Conservation (phyloP, 1,140 invertebrate species). For the Zaprionus africanus region DNA sequence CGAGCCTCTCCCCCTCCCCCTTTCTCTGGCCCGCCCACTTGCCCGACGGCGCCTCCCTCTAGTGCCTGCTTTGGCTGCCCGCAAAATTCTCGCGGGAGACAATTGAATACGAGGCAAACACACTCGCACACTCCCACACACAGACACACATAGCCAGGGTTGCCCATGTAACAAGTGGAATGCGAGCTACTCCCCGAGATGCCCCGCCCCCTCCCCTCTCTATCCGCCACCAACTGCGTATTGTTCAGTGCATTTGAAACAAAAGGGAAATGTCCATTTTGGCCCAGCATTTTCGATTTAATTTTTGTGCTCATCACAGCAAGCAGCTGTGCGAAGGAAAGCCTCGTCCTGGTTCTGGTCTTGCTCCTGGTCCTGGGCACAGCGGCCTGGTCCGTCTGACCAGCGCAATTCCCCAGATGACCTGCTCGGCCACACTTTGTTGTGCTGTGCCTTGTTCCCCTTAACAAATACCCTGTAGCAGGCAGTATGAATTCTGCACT, state of each 20-base stretch:
- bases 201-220: not conserved
- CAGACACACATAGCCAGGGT: not conserved
- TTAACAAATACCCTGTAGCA: not conserved
- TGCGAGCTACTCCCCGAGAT: conserved; percentile 5
- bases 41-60: not conserved
- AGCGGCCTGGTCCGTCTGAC: conserved; percentile 41
- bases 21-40: not conserved
- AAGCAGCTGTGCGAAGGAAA: conserved; percentile 52
- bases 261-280: conserved; percentile 75
- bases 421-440: conserved; percentile 29
- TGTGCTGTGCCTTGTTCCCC: conserved; percentile 11
- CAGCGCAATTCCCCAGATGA: conserved; percentile 56
- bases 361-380: not conserved
- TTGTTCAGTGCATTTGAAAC: conserved; percentile 48
- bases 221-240: not conserved
- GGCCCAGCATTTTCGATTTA: conserved; percentile 75
- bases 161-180: conserved; percentile 57
- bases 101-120: conserved; percentile 69
- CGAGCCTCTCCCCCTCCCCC: conserved; percentile 26
- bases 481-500: not conserved
- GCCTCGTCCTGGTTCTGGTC: not conserved
- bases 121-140: conserved; percentile 21
- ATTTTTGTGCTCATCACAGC: conserved; percentile 72
- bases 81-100: conserved; percentile 73
- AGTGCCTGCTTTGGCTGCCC: conserved; percentile 22